Percentiles rank a stretch among this genome's conserved stretches.
phyloP scores from a whole-genome alignment of 1,140 invertebrate genomes.

The Drosophila sp. region DNA sequence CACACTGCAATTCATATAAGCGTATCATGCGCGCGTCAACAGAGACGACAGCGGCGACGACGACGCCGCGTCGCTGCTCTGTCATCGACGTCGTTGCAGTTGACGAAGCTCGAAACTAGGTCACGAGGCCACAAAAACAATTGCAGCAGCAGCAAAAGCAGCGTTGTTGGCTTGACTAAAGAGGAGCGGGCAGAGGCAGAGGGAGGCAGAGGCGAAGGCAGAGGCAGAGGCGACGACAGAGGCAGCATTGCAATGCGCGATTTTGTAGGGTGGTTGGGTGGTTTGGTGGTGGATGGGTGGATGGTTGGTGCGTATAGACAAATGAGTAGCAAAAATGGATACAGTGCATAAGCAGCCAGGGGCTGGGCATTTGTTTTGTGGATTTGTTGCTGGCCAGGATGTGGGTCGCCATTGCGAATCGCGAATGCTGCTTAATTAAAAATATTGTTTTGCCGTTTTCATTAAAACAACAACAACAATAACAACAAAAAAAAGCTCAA shows the following conservation, averaged over 20 bases:
- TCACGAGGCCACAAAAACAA: slow-evolving; percentile 84
- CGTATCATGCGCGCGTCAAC: slow-evolving; percentile 49
- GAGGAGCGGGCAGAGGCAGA: slow-evolving; percentile 1
- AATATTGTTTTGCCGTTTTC: slow-evolving; percentile 33
- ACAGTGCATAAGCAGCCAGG: not conserved
- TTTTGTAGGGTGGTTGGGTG: slow-evolving; percentile 27
- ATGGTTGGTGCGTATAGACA: slow-evolving; percentile 29
- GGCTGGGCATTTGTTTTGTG: slow-evolving; percentile 40
- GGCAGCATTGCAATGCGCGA: slow-evolving; percentile 61
- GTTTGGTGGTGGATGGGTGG: slow-evolving; percentile 15
- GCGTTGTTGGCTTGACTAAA: slow-evolving; percentile 18
- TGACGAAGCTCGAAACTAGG: slow-evolving; percentile 79
- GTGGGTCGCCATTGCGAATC: slow-evolving; percentile 48
- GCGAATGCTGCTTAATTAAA: slow-evolving; percentile 35
- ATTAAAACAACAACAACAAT: too few species aligned
- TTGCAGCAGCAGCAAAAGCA: slow-evolving; percentile 59
- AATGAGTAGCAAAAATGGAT: slow-evolving; percentile 24
- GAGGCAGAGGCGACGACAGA: slow-evolving; percentile 12
- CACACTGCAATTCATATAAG: slow-evolving; percentile 72
- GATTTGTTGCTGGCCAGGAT: slow-evolving; percentile 48
- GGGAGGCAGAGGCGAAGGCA: not conserved
- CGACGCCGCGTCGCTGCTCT: slow-evolving; percentile 41
- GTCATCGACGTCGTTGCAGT: slow-evolving; percentile 69
- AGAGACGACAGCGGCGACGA: slow-evolving; percentile 26
- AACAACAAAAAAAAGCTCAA: too few species aligned